phyloP scores from a whole-genome alignment of 2,797 vertebrate species.

The Poeciliopsis paucimaculata region DNA sequence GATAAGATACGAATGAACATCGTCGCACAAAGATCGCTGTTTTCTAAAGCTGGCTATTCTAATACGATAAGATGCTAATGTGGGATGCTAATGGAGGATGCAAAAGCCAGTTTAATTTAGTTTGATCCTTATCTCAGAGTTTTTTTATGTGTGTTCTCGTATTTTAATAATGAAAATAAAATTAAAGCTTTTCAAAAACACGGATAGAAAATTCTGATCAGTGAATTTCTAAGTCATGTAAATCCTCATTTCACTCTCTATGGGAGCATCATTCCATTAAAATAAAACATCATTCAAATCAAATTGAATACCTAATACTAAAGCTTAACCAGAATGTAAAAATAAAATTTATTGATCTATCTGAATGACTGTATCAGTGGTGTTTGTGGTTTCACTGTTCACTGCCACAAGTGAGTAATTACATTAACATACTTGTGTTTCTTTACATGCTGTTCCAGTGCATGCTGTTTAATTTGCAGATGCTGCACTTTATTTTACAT shows the following conservation, averaged over 20 bases:
- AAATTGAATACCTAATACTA: constrained; percentile 64
- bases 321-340: constrained; percentile 55
- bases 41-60: background rate
- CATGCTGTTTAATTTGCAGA: constrained; percentile 54
- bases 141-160: background rate
- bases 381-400: constrained; percentile 42
- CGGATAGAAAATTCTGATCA: background rate
- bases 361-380: constrained; percentile 30
- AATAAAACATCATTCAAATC: constrained; percentile 52
- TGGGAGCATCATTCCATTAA: constrained; percentile 42
- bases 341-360: constrained; percentile 16
- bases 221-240: background rate
- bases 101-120: background rate
- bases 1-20: background rate
- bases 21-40: background rate
- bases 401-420: constrained; percentile 52
- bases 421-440: constrained; percentile 37
- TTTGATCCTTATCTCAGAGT: background rate
- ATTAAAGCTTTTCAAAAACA: background rate
- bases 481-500: constrained; percentile 46
- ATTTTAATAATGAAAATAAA: background rate
- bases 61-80: too few species aligned
- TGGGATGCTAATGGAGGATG: background rate
- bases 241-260: constrained; percentile 3
- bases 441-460: constrained; percentile 42